Base-by-base conservation (phyloP, 2,797 vertebrate species). In the Protonibea diacanthus region DNA sequence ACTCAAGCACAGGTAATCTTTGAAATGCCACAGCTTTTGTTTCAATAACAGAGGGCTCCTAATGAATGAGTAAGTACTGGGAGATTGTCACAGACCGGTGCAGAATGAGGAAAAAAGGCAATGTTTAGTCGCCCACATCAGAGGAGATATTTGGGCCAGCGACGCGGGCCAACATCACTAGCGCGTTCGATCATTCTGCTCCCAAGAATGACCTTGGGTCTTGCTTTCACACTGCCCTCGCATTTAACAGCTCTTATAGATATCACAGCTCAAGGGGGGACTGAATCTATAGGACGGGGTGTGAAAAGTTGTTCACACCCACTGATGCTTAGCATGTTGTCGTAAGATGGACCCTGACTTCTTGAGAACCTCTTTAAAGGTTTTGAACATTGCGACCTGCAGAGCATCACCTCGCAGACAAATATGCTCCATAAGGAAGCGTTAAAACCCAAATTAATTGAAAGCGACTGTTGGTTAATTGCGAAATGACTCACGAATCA, bases 251-350 rank as follows among this genome's bases (percentile, higher is more conserved):
- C 71, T 84, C 83, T 71, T 85, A 85, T 75, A 86, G 72, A 87
- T 74, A 84, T 74, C 77, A 67, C 74, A 6, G 83, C 84, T 86
- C 69, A 57, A 73, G 52, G 72, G 52, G 72, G 76, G 74, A 3
- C 14, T 12, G 40, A 74, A 77, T 83, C 76, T 83, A 88, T 86
- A 88, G 81, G 84, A 67, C 13, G 74, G 80, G 71, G 89, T 88
- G 91, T 80, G 90, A 92, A 90, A 86, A 91, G 69, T 76, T 74
- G 86, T 86, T 91, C 53, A 40, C 90, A 86, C 91, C 76, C 72
- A 44, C 80, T 82, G 74, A 87, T 76, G 76, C 82, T 76, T 21
- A 52, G 60, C 89, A 69, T 76, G 62, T 69, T 83, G 83, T 78
- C 68, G 71, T 67, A 10, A 44, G 75, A 82, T 47, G 72, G 78